Conservation (phyloP, 1,140 invertebrate species). For the Drosophila busckii region DNA sequence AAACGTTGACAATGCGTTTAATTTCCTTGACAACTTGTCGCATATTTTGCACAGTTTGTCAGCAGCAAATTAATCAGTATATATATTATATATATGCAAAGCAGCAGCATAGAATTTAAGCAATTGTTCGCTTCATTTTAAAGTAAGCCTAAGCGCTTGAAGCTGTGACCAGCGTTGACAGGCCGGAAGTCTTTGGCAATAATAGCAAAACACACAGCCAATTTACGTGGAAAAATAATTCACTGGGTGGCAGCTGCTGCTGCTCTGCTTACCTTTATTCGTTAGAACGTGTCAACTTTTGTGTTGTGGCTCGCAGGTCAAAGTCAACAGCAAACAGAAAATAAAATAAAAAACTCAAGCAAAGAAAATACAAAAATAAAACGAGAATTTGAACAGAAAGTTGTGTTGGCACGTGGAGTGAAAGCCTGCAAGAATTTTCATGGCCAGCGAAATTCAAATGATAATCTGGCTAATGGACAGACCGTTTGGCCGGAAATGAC, state of each 20-base stretch:
- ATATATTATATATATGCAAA: too few relatives aligned
- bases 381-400: conserved; percentile 1
- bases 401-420: conserved; percentile 1
- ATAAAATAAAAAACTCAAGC: not conserved
- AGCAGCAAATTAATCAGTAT: too few relatives aligned
- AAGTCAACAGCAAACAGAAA: conserved; percentile 9
- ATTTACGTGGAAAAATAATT: conserved; percentile 66
- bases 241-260: conserved; percentile 48
- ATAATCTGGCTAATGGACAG: conserved; percentile 69
- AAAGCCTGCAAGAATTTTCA: conserved; percentile 24
- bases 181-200: conserved; percentile 68
- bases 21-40: conserved; percentile 68
- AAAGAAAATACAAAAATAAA: not conserved
- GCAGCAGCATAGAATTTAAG: too few relatives aligned
- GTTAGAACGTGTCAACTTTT: conserved; percentile 45
- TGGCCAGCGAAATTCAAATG: conserved; percentile 53
- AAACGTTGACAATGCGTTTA: conserved; percentile 54
- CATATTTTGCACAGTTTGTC: too few relatives aligned
- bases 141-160: too few relatives aligned
- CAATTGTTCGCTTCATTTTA: too few relatives aligned
- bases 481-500: conserved; percentile 66
- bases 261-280: conserved; percentile 15
- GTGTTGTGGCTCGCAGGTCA: conserved; percentile 29
- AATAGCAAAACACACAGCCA: conserved; percentile 75
- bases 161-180: conserved; percentile 37